These are phyloP conservation scores for Microcebus murinus DNA, from an alignment of 2,113 vertebrate genomes.

Conservation along the genomic window DNA sequence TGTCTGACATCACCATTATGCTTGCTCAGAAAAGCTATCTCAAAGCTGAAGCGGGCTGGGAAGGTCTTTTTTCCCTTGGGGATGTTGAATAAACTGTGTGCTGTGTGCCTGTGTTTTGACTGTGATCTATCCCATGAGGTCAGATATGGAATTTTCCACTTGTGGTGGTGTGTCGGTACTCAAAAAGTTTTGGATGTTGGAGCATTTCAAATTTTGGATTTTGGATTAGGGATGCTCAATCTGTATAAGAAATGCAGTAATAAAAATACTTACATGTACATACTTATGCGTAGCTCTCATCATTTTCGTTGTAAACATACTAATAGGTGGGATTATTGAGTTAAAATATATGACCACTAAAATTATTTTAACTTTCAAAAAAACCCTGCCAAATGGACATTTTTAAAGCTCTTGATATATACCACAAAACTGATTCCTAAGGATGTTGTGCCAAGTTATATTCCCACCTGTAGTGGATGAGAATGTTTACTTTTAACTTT, in stretches of 20 bases:
- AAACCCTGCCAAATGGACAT: neutral
- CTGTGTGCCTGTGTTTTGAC: neutral
- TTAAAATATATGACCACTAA: slow-evolving; percentile 39
- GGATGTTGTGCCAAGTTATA: neutral
- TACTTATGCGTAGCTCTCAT: neutral
- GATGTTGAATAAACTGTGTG: neutral
- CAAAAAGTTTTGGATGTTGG: neutral
- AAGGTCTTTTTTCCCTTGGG: neutral
- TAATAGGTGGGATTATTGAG: neutral
- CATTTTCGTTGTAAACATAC: slow-evolving; percentile 53
- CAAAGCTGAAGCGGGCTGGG: neutral
- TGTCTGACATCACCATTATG: neutral
- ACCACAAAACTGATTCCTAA: slow-evolving; percentile 4
- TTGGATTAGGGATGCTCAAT: neutral
- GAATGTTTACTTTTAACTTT: slow-evolving; percentile 57
- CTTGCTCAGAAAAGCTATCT: neutral
- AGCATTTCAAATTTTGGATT: neutral
- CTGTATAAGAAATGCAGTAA: slow-evolving; percentile 20
- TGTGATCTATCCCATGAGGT: neutral
- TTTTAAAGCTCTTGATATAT: slow-evolving; percentile 35
- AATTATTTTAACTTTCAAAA: slow-evolving; percentile 1
- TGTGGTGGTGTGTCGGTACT: neutral
- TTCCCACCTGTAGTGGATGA: slow-evolving; percentile 32
- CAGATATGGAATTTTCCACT: neutral
- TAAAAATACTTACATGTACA: neutral